Base-by-base conservation (phyloP, 2,113 vertebrate species). In the Cichladusa arquata region DNA sequence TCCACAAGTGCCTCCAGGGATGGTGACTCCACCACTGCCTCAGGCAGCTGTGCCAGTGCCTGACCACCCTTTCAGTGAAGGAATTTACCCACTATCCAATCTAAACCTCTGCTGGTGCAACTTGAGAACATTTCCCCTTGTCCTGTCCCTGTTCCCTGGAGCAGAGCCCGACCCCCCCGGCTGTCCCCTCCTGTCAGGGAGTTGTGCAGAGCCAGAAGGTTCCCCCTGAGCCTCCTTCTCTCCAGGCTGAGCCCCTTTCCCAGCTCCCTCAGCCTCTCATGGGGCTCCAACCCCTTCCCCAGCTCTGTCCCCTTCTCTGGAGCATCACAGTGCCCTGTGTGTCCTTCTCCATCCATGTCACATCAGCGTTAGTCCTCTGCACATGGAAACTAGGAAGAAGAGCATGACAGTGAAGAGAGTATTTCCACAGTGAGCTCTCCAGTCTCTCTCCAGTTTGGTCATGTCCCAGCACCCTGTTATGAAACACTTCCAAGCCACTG, bases 141-240 rank as follows among this genome's bases (percentile, higher is more conserved):
- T 69, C 38, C 38, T 60, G 38, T 60, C 47, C 69, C 33, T 47
- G 24, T 53, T 74, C 38, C 61, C 38, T 67, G 38, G n/a, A 82
- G 61, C 54, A 67, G 9, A 76, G 54, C 70, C 54, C 0, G 0
- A 58, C 3, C 4, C 14, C 6, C 34, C 12, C 0, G 0, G 18
- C 36, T 81, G 51, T 8, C 19, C 51, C 7, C 53, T 74, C 45
- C 53, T 81, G 23, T 20, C 69, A 88, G 53, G 50, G 60, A 45
- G 15, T 5, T 81, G 67, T 50, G 31, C 24, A 66, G 60, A 66
- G 19, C 15, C 14, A 81, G 0, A 47, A 53, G 54, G 70, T 3
- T 9, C n/a, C 53, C 4, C 40, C 70, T 54, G 62, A 90, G 40
- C 47, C 78, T 76, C 29, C 62, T 82, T 82, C 19, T 12, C 78